Evolutionary conservation across 2,797 vertebrate species (phyloP).

Genomic region (Crypturellus tataupa): DNA sequence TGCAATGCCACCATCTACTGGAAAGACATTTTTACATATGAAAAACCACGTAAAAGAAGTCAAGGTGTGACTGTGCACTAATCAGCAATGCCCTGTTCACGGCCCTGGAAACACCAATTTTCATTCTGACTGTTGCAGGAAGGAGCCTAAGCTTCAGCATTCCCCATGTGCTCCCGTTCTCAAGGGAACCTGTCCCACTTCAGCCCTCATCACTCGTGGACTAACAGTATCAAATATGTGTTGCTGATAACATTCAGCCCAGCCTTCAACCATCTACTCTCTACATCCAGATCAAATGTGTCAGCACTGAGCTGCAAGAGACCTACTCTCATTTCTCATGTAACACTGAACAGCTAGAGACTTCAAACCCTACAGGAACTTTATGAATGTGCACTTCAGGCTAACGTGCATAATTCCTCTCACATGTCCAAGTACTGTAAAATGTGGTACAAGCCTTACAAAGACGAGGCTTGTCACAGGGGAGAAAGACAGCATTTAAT

Average conservation of each 20-base stretch:
- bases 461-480: neutral
- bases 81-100: neutral
- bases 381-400: neutral
- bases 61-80: too few relatives aligned
- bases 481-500: neutral
- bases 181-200: neutral
- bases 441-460: neutral
- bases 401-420: neutral
- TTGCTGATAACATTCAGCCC: neutral
- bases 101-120: neutral
- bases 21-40: constrained; percentile 16
- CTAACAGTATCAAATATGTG: neutral
- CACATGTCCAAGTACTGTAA: neutral
- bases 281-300: neutral
- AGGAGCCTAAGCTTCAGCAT: neutral
- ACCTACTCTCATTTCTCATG: neutral
- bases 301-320: neutral
- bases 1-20: constrained; percentile 71
- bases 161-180: rapidly evolving
- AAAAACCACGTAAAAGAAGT: neutral
- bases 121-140: neutral
- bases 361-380: neutral
- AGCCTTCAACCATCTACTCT: neutral
- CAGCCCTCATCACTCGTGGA: neutral
- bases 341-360: neutral